A percentile compares a stretch with the other conserved stretches of the same genome.
These are phyloP conservation scores for Acanthurus tractus DNA, from an alignment of 2,797 vertebrate genomes.

Conservation along the genomic window DNA sequence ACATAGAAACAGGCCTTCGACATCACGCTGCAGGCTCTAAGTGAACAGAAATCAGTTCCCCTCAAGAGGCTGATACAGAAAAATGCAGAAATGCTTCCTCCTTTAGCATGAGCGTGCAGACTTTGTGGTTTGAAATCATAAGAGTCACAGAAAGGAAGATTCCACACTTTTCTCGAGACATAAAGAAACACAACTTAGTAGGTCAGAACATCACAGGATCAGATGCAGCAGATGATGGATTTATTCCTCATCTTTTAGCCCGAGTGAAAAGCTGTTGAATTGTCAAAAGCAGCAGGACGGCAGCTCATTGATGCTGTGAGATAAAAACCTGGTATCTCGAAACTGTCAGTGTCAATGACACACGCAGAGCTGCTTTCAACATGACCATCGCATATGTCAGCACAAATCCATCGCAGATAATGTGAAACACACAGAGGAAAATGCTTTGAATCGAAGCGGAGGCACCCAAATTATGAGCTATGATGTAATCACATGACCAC, in stretches of 20 bases:
- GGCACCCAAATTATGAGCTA: not conserved
- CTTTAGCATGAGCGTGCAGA: not conserved
- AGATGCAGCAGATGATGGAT: not conserved
- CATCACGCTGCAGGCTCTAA: not conserved
- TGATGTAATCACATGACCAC: not conserved
- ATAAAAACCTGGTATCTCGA: conserved; percentile 1
- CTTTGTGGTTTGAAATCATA: not conserved
- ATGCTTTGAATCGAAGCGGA: not conserved
- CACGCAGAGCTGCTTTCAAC: not conserved
- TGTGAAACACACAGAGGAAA: not conserved
- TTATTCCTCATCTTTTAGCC: conserved; percentile 7
- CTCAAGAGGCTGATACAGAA: not conserved
- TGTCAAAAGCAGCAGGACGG: conserved; percentile 14
- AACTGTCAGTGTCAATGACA: conserved; percentile 4
- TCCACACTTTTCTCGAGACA: not conserved
- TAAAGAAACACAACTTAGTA: not conserved
- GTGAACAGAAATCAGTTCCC: not conserved
- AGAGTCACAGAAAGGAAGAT: not conserved
- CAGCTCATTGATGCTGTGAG: conserved; percentile 12
- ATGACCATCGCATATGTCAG: not conserved
- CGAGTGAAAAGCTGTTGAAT: conserved; percentile 8
- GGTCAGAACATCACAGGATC: conserved; percentile 20
- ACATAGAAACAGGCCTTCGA: conserved; percentile 6
- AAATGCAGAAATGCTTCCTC: not conserved
- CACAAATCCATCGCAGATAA: not conserved